Percentiles rank a stretch among this genome's conserved stretches.
These are phyloP conservation scores for Mya arenaria DNA, from an alignment of 1,140 invertebrate species.

Conservation along the genomic window DNA sequence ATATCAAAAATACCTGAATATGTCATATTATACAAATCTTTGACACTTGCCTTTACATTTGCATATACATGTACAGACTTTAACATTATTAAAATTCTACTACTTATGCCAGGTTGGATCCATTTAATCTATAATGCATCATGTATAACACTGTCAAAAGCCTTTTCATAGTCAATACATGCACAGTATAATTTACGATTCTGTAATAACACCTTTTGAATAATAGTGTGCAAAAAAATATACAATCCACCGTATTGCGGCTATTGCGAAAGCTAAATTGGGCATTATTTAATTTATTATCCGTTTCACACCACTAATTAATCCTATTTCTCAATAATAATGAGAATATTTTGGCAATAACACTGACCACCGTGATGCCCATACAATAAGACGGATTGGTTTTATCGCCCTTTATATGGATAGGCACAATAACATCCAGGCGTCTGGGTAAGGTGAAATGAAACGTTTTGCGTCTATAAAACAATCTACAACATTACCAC, in stretches of 20 bases:
- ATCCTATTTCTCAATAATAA: background rate
- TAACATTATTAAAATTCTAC: no score
- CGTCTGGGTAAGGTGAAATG: no score
- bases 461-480: slow-evolving; percentile 13
- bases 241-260: slow-evolving; percentile 10
- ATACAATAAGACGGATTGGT: slow-evolving; percentile 1
- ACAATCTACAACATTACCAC: slow-evolving; percentile 10
- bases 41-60: no score
- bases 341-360: slow-evolving; percentile 19
- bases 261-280: slow-evolving; percentile 19
- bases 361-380: slow-evolving; percentile 5
- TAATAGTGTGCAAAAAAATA: slow-evolving; percentile 20
- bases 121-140: slow-evolving; percentile 23
- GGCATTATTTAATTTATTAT: slow-evolving; percentile 5
- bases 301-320: slow-evolving; percentile 13
- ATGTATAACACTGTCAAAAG: slow-evolving; percentile 7
- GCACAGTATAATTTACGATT: background rate
- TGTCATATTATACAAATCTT: no score
- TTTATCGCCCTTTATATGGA: no score
- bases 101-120: background rate
- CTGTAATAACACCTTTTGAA: slow-evolving; percentile 4
- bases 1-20: no score
- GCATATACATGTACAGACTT: no score
- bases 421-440: no score
- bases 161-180: slow-evolving; percentile 1